Base-by-base conservation (phyloP, 2,888 invertebrate genomes). In the Polydesmus complanatus region DNA sequence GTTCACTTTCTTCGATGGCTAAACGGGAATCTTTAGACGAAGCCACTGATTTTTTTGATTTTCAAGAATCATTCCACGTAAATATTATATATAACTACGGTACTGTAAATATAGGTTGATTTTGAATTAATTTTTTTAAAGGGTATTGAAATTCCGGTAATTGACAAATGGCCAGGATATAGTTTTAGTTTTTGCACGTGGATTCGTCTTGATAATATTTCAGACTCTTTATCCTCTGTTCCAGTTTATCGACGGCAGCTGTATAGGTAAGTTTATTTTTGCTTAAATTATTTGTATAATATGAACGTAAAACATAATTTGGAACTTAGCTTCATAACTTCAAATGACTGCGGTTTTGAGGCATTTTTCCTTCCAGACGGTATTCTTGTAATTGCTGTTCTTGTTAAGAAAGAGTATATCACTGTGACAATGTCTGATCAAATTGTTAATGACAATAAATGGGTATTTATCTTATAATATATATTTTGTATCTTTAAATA, bases 181-280 rank as follows among this genome's bases (percentile, higher is more conserved):
- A 80, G 81, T n/a, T 80, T 82, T 68, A 76, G 78, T 27, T 80
- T 82, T 66, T 80, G 81, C 67, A 74, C 78, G 27, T 78, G 81
- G 73, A 66, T 81, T 8, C 76, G 79, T 55, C 70, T 82, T 21
- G 77, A 78, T 67, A 70, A 69, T 27, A 65, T 68, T 66, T 68
- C 60, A 70, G 69, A 63, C 23, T 55, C 56, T 50, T 57, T 22
- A 58, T 48, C 62, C 27, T 37, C 60, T 49, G 57, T 54, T n/a
- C 23, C 65, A 14, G 61, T 67, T 0, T 70, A 67, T 61, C 71
- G 80, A 1, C 70, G 80, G 57, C 79, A 79, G 70, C 68, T 81
- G 27, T 77, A 78, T 67, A 76, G 73, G 78, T 78, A 22, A 3
- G 11, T 22, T 56, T 22, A 18, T 18, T 19, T 18, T 52, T 19